Base-by-base conservation (phyloP, 64 coral and sea anemone genomes). In the Montipora capricornis region DNA sequence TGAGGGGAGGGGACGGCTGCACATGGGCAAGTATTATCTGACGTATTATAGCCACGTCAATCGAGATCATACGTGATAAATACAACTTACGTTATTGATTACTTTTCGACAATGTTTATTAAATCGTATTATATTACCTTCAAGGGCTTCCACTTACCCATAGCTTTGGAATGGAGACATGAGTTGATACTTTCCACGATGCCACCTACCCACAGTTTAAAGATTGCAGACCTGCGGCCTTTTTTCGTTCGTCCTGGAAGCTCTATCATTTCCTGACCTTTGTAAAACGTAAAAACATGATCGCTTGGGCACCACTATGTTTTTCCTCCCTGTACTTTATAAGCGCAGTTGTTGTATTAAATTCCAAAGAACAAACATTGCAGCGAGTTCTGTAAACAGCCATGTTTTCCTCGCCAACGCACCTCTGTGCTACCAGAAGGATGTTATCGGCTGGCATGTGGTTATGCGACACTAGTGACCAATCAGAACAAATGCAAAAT, bases 161-260 rank as follows among this genome's bases (percentile, higher is more conserved):
- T 9, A 6, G 60, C 88, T 80, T 80, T 90, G 9, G 77, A 77
- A 80, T 80, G 59, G 0, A 90, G 88, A 16, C 76, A 90, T 3
- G 88, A 90, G 80, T 90, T 90, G 14, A 90, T 70, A 20, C 76
- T 90, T 2, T 80, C 88, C 44, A 80, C 77, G 4, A 90, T 49
- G 16, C 88, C 58, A 80, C 88, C 17, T 60, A 90, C 5, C 88
- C 77, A 90, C 57, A 71, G 76, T 68, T 67, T 90, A 37, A 81
- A 90, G 19, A 24, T 90, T 48, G 6, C 62, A 69, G 75, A n/a
- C n/a, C 88, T 76, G 24, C 26, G 44, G 51, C 77, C 88, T 69
- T 69, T 80, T 68, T 47, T 75, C 16, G 12, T 74, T 50, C 57
- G 37, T 78, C 20, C 8, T 78, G 74, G 74, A 4, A 66, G 37